Conservation (phyloP, 53 echinoderm and acorn worm species). For the Mesocentrotus franciscanus region DNA sequence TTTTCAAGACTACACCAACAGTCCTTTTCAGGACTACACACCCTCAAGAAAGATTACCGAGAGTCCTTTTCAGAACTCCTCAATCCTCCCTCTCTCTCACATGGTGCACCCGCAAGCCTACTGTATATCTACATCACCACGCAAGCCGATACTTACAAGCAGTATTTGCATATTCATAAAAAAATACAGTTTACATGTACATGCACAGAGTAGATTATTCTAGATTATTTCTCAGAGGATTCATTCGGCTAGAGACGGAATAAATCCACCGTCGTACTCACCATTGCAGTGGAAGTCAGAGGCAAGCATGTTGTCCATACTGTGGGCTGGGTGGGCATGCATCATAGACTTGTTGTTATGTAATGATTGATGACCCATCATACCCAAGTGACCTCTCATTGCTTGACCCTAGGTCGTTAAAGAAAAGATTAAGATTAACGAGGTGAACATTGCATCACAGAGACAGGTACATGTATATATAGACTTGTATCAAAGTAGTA, state of each 20-base stretch:
- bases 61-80: too few relatives aligned
- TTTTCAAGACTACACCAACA: too few relatives aligned
- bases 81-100: too few relatives aligned
- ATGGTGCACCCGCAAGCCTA: too few relatives aligned
- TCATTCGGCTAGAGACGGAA: neutral
- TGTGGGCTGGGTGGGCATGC: conserved; percentile 82
- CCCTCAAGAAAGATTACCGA: too few relatives aligned
- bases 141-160: too few relatives aligned
- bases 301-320: conserved; percentile 92
- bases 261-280: conserved; percentile 18
- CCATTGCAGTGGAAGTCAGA: conserved; percentile 49
- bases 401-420: conserved; percentile 30
- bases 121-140: too few relatives aligned
- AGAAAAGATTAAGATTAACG: neutral
- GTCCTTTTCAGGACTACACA: too few relatives aligned
- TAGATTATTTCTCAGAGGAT: neutral
- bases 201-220: neutral
- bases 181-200: too few relatives aligned
- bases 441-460: neutral
- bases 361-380: conserved; percentile 16
- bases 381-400: conserved; percentile 47
- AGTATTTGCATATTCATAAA: too few relatives aligned
- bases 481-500: neutral
- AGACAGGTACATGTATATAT: neutral
- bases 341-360: conserved; percentile 74